A percentile compares a stretch with the other conserved stretches of the same genome.
Evolutionary conservation across 2,113 vertebrate genomes (phyloP).

Genomic region (Helogale parvula): DNA sequence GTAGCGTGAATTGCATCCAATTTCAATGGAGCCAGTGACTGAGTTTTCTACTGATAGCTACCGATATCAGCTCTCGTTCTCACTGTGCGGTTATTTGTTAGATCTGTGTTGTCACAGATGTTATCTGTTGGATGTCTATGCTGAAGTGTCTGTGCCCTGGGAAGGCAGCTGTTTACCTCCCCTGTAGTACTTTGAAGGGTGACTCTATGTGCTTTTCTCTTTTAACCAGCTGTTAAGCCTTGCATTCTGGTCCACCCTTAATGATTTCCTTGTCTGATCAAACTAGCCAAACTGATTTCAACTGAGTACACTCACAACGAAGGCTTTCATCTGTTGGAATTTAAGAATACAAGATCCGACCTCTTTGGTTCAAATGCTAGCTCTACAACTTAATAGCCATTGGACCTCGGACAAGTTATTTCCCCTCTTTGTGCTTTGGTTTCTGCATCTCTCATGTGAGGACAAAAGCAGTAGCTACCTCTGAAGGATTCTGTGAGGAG

Average conservation of each 20-base stretch:
- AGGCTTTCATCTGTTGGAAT: neutral
- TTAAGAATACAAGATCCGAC: neutral
- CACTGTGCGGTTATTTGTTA: neutral
- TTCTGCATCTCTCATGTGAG: neutral
- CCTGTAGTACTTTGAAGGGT: fast-evolving
- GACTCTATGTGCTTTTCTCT: neutral
- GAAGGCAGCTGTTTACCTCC: neutral
- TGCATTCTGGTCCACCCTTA: neutral
- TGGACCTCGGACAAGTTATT: neutral
- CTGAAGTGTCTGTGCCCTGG: neutral
- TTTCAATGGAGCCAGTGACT: neutral
- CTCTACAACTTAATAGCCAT: neutral
- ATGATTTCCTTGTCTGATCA: neutral
- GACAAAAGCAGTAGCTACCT: neutral
- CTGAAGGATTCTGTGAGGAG: neutral
- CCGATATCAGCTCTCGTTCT: neutral
- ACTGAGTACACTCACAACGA: neutral
- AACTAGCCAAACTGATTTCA: neutral
- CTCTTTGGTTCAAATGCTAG: neutral
- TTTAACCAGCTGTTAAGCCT: neutral
- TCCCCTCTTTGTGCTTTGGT: neutral
- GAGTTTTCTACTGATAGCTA: neutral
- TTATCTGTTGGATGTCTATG: neutral
- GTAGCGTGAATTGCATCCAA: neutral
- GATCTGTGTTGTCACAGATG: neutral